phyloP scores from a whole-genome alignment of 2,797 vertebrate species.

The Petrocephalus sullivani region DNA sequence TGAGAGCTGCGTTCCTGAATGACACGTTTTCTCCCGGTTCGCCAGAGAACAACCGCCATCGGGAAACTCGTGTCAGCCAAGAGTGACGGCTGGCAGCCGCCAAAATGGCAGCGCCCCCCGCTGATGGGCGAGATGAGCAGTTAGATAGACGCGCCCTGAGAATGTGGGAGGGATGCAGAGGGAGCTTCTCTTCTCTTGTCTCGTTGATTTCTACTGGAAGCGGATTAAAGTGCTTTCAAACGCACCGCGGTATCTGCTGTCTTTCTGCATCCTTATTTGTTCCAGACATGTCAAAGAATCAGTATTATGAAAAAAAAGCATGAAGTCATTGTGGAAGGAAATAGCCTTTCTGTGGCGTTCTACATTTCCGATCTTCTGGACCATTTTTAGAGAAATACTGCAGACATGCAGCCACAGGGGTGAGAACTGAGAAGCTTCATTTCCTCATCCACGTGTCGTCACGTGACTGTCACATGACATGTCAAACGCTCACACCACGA shows the following conservation, averaged over 20 bases:
- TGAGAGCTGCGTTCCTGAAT: conserved; percentile 62
- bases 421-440: conserved; percentile 18
- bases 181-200: background rate
- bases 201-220: background rate
- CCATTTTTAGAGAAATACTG: background rate
- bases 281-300: background rate
- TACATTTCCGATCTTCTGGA: background rate
- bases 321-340: background rate
- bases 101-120: background rate
- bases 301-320: background rate
- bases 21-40: conserved; percentile 80
- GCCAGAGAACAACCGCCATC: conserved; percentile 61
- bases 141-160: background rate
- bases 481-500: background rate
- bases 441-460: background rate
- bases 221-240: conserved; percentile 7
- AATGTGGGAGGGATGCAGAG: background rate
- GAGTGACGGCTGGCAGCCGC: conserved; percentile 39
- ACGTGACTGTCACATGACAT: background rate
- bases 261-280: background rate
- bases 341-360: background rate
- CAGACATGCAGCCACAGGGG: background rate
- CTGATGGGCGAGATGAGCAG: background rate
- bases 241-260: background rate
- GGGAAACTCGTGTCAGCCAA: conserved; percentile 72